Evolutionary conservation across 2,113 vertebrate genomes (phyloP).

Genomic region (Lutjanus erythropterus): DNA sequence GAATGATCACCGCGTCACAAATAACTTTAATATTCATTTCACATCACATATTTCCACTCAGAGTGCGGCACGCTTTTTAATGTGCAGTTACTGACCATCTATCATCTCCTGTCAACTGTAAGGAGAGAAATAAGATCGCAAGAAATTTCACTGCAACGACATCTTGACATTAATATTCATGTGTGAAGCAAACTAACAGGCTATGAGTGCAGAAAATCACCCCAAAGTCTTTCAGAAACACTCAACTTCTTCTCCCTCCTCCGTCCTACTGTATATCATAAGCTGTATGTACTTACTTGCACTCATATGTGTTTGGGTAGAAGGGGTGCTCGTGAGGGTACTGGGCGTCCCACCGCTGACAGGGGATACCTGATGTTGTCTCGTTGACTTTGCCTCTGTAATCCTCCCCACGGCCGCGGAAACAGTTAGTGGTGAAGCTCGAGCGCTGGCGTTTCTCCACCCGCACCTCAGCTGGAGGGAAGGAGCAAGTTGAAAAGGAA

Average conservation of each 20-base stretch:
- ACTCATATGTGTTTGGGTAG: constrained; percentile 90
- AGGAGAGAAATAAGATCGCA: constrained; percentile 38
- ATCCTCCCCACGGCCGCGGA: constrained; percentile 91
- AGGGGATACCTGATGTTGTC: constrained; percentile 90
- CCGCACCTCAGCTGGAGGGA: constrained; percentile 73
- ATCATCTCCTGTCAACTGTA: constrained; percentile 61
- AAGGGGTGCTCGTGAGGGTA: constrained; percentile 91
- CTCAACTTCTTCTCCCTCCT: not conserved
- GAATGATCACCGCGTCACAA: constrained; percentile 27
- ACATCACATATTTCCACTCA: constrained; percentile 39
- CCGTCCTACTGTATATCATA: not conserved
- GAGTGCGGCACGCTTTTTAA: constrained; percentile 27
- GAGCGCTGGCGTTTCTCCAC: constrained; percentile 80
- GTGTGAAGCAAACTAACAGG: constrained; percentile 14
- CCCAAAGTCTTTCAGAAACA: not conserved
- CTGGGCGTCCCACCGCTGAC: constrained; percentile 95
- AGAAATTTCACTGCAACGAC: constrained; percentile 31
- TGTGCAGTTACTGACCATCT: constrained; percentile 44
- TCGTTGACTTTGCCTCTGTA: constrained; percentile 92
- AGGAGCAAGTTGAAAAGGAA: not conserved
- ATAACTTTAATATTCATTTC: constrained; percentile 54
- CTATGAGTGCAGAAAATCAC: not conserved
- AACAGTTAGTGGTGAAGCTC: constrained; percentile 87
- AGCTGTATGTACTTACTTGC: constrained; percentile 96
- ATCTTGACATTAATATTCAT: constrained; percentile 60